These are phyloP conservation scores for Tenualosa ilisha DNA, from an alignment of 2,797 vertebrate genomes.

Conservation along the genomic window DNA sequence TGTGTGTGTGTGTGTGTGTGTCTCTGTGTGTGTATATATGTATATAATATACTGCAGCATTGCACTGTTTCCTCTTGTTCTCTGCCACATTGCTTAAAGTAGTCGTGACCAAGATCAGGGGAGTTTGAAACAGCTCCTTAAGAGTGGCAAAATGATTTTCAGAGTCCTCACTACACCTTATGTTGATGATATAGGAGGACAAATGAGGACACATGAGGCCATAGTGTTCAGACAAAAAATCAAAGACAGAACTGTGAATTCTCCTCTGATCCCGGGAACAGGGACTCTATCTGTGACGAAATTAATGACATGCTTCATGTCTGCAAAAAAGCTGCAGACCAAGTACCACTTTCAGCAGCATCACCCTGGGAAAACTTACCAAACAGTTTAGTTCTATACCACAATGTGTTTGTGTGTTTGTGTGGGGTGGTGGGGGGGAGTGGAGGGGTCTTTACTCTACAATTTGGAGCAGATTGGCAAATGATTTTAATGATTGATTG, in stretches of 20 bases:
- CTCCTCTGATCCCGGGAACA: not conserved
- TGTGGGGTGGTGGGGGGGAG: not conserved
- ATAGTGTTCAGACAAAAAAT: not conserved
- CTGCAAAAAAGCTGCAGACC: not conserved
- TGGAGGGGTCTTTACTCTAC: not conserved
- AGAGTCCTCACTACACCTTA: not conserved
- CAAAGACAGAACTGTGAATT: not conserved
- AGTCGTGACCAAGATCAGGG: not conserved
- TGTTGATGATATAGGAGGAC: not conserved
- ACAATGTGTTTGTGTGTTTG: not conserved
- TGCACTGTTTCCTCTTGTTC: not conserved
- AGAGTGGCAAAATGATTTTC: not conserved
- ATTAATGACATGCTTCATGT: not conserved
- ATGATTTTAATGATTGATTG: conserved; percentile 41
- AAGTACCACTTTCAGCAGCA: not conserved
- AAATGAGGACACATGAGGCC: not conserved
- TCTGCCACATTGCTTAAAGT: not conserved
- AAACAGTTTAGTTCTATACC: not conserved
- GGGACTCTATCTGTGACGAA: not conserved
- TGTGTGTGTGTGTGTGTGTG: too few species aligned
- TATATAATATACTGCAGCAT: not conserved
- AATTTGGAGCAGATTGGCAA: conserved; percentile 34
- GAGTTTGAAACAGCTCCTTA: not conserved
- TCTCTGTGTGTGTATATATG: too few species aligned
- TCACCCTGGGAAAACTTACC: not conserved